Base-by-base conservation (phyloP, 2,113 vertebrate genomes). In the Plectropomus leopardus region DNA sequence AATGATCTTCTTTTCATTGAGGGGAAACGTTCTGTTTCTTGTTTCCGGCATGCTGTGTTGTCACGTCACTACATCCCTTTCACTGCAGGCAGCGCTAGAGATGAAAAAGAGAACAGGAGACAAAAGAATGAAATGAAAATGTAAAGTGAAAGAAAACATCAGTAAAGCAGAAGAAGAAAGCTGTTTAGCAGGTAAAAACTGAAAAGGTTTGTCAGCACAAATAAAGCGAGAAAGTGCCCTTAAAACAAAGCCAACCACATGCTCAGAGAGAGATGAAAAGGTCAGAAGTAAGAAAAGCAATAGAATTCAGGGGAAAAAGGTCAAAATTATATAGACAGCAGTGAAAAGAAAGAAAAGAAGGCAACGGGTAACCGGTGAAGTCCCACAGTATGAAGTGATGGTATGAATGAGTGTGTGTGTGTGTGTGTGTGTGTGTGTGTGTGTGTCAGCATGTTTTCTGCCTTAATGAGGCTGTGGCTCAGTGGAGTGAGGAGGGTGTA, bases 241-340 rank as follows among this genome's bases (percentile, higher is more conserved):
- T 65, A 76, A 69, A 79, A 76, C 73, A 78, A 76, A 85, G n/a
- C 3, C 69, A 21, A 74, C 73, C 72, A 82, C 51, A 74, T 40
- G 30, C 53, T 67, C 17, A 13, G 58, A 30, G 55, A 65, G 42
- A 83, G 76, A 81, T 57, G 67, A 84, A 87, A 91, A 91, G 85
- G 89, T 87, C 77, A 82, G 61, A 70, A 73, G 74, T 54, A 73
- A 83, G 70, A 79, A 76, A 85, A 76, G 80, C 66, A 78, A 70
- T 60, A 79, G 77, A 76, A 79, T 42, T 67, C 42, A 58, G 68
- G 64, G 7, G 32, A 17, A 14, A 70, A 90, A 83, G 82, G 85
- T 88, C 82, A 82, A 68, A 76, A 82, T 87, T 61, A 82, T 73
- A 59, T 16, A 74, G 68, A 76, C 24, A 42, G 51, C 44, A 55